Conservation (phyloP, 2,113 vertebrate genomes). For the Ploceus nigricollis region DNA sequence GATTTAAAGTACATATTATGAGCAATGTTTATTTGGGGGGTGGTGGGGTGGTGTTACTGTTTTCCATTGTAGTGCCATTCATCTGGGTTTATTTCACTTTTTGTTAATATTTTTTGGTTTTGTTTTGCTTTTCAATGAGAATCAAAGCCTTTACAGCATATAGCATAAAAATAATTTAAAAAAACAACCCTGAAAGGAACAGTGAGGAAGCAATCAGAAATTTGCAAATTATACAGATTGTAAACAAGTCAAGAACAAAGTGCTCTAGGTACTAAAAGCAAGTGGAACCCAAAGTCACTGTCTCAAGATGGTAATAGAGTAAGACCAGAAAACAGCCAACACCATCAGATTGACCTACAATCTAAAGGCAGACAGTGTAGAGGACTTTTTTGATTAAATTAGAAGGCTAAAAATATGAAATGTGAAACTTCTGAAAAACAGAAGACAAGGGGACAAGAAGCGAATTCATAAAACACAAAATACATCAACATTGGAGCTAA, state of each 20-base stretch:
- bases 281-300: background rate
- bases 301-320: background rate
- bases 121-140: background rate
- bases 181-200: background rate
- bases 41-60: background rate
- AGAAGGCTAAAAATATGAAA: background rate
- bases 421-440: background rate
- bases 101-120: background rate
- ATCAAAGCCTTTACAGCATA: background rate
- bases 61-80: background rate
- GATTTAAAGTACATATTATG: background rate
- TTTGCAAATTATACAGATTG: background rate
- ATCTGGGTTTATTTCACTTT: background rate
- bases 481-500: background rate
- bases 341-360: background rate
- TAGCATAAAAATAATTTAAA: background rate
- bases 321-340: background rate
- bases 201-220: background rate
- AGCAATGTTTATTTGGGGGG: background rate
- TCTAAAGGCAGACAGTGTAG: background rate
- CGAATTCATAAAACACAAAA: background rate
- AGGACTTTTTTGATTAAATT: background rate
- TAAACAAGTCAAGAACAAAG: background rate
- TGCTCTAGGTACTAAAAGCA: background rate
- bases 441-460: background rate